Evolutionary conservation across 2,888 invertebrate species (phyloP), one percentile per base, ranked within the genome.

Genomic region (Hoplodrina blanda): DNA sequence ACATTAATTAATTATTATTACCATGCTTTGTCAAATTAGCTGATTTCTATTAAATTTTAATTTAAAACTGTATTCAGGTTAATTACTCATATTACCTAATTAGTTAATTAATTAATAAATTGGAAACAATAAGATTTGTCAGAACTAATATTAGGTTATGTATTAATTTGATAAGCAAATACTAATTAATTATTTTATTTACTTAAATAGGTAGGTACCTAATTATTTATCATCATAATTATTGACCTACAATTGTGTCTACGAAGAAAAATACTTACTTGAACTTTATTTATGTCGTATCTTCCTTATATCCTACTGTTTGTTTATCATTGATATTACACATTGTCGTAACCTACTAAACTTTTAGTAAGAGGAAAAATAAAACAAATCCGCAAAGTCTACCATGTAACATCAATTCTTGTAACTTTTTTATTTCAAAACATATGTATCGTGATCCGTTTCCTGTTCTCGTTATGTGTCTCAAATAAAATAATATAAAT

Each of bases 401-500:
- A 25, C 46, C 17, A 41, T 37, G 37, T 50, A 41, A 63, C 62
- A 33, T 30, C 1, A 7, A 37, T 66, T 50, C 56, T 15, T 57
- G 56, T 37, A 13, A 25, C n/a, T 25, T 59, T 25, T 61, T 64
- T 64, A 50, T 63, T 57, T 63, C 15, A 60, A 57, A 54, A 63
- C 57, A 53, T 19, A 69, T 56, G 17, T 33, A 63, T 30, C 54
- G 33, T 65, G 46, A 62, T 76, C 72, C 69, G 70, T 57, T 73
- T 83, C 83, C 85, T 83, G 75, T 66, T 78, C 73, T 68, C 69
- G 62, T 69, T 64, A 73, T 69, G 68, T 72, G 66, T 68, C 69
- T 74, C 75, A 79, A 76, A 75, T 72, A 57, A 78, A 84, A 86
- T 85, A 81, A 79, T 70, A 76, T 78, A 46, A 46, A 81, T 77